phyloP scores from a whole-genome alignment of 1,140 invertebrate genomes.

The Drosophila kikkawai region DNA sequence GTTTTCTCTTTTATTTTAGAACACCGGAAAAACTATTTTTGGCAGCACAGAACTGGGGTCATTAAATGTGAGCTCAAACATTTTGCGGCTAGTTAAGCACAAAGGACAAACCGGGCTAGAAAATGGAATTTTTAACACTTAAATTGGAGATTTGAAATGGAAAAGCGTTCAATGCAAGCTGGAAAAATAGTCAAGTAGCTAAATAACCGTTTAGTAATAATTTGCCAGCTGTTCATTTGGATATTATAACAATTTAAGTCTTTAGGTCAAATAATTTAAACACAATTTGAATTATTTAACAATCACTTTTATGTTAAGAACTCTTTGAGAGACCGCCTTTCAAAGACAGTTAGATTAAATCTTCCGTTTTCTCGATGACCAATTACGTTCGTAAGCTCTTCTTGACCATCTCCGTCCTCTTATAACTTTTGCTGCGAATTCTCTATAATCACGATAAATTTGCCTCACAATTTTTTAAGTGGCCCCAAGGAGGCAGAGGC shows the following conservation, averaged over 20 bases:
- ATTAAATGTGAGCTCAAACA: slow-evolving; percentile 11
- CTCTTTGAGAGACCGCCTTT: neutral
- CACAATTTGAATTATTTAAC: neutral
- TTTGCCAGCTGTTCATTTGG: too few relatives aligned
- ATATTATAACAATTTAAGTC: too few relatives aligned
- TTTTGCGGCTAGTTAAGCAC: slow-evolving; percentile 13
- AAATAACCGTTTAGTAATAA: too few relatives aligned
- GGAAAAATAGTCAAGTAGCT: neutral
- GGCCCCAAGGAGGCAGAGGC: slow-evolving; percentile 4
- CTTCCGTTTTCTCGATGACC: slow-evolving; percentile 1
- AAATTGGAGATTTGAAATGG: neutral
- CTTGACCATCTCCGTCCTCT: slow-evolving; percentile 6
- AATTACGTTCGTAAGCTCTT: slow-evolving; percentile 36
- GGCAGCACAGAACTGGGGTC: neutral
- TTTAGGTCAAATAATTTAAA: neutral
- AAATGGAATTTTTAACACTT: neutral
- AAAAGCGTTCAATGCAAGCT: too few relatives aligned
- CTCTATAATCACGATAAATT: slow-evolving; percentile 50
- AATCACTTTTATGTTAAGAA: neutral
- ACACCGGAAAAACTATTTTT: slow-evolving; percentile 8
- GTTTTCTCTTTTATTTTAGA: slow-evolving; percentile 8
- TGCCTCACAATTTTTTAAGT: slow-evolving; percentile 50
- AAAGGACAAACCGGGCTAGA: slow-evolving; percentile 1
- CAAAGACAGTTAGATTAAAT: slow-evolving; percentile 1
- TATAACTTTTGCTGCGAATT: slow-evolving; percentile 10